These are phyloP conservation scores for Drosophila limbata DNA, from an alignment of 2,888 invertebrate species.

Conservation along the genomic window DNA sequence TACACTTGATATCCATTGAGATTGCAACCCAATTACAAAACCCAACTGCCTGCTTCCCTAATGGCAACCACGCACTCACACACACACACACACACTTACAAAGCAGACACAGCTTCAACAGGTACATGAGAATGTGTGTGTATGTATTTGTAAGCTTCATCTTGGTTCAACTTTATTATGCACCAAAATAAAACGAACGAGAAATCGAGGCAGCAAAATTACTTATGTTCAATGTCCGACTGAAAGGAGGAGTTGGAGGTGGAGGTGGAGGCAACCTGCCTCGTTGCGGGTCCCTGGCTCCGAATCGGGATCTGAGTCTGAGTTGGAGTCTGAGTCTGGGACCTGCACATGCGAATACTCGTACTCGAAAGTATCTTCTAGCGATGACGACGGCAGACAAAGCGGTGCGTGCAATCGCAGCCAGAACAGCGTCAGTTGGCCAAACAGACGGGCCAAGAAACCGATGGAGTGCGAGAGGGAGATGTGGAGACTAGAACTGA, in stretches of 20 bases:
- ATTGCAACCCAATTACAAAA: slow-evolving; percentile 41
- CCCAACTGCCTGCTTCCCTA: slow-evolving; percentile 7
- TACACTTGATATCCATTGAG: slow-evolving; percentile 14
- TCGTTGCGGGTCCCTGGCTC: slow-evolving; percentile 25
- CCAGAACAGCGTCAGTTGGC: slow-evolving; percentile 72
- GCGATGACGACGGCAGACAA: slow-evolving; percentile 68
- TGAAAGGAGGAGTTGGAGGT: slow-evolving; percentile 2
- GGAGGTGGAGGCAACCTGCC: slow-evolving; percentile 32
- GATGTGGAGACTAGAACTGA: background rate
- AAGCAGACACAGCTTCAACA: background rate
- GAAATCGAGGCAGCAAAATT: slow-evolving; percentile 66
- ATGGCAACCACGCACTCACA: slow-evolving; percentile 24
- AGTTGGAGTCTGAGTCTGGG: slow-evolving; percentile 4
- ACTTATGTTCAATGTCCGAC: slow-evolving; percentile 63
- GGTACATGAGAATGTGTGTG: slow-evolving; percentile 8
- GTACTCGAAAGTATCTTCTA: slow-evolving; percentile 53
- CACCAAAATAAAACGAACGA: slow-evolving; percentile 71
- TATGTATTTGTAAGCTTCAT: slow-evolving; percentile 43
- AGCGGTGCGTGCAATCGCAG: slow-evolving; percentile 77
- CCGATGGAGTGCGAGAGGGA: background rate
- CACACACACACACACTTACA: slow-evolving; percentile 3
- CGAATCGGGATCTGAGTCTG: slow-evolving; percentile 8
- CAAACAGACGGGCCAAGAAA: slow-evolving; percentile 21
- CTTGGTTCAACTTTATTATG: slow-evolving; percentile 74
- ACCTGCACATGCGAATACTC: slow-evolving; percentile 32